Conservation (phyloP, 1,140 invertebrate species). For the Brachionus koreanus region DNA sequence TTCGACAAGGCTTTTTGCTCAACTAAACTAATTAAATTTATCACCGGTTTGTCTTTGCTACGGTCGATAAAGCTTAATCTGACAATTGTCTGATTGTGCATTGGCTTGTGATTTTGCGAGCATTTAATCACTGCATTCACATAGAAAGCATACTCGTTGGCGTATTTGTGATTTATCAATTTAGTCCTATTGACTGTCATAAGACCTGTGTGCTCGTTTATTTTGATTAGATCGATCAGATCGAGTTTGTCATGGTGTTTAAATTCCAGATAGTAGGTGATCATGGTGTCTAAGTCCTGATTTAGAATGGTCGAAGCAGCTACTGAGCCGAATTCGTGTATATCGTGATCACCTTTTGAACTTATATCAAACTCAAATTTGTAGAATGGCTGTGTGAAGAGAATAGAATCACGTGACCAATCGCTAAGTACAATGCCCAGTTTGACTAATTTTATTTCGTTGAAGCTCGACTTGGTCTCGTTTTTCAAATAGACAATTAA, state of each 20-base stretch:
- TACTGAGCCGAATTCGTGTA: not conserved
- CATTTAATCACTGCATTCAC: not conserved
- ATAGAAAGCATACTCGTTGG: not conserved
- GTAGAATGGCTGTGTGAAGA: not conserved
- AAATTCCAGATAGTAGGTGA: slow-evolving; percentile 6
- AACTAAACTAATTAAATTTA: not conserved
- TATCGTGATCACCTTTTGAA: not conserved
- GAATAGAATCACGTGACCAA: not conserved
- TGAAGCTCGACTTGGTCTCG: slow-evolving; percentile 1
- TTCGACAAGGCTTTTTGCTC: not conserved
- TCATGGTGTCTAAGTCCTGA: not conserved
- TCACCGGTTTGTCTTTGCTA: not conserved
- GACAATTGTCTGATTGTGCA: not conserved
- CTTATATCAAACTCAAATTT: not conserved
- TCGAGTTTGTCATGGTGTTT: not conserved
- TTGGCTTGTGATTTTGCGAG: not conserved
- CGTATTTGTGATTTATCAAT: not conserved
- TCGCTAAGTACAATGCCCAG: not conserved
- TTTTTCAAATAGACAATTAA: not conserved
- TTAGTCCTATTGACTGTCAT: not conserved
- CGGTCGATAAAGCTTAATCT: not conserved
- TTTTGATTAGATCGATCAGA: not conserved
- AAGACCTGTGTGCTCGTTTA: not conserved
- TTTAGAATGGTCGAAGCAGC: not conserved
- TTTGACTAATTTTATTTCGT: slow-evolving; percentile 9